Conservation (phyloP, 2,113 vertebrate genomes). For the Dicrurus megarhynchus region DNA sequence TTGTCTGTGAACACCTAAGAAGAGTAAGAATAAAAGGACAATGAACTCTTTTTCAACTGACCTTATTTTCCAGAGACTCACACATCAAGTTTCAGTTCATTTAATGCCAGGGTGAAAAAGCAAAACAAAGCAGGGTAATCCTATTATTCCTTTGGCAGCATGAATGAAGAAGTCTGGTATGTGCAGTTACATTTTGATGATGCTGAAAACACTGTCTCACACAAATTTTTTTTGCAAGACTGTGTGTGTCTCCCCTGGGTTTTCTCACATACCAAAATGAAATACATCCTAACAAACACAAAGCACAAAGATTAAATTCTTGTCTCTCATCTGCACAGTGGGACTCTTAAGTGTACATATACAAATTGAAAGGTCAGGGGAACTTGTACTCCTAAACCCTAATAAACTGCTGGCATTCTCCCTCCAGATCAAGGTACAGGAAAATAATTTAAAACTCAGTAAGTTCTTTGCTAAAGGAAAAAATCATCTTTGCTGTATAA, state of each 20-base stretch:
- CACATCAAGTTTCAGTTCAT: conserved; percentile 46
- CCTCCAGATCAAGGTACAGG: not conserved
- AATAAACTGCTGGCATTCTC: not conserved
- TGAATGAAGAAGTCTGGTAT: conserved; percentile 43
- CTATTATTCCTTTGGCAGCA: conserved; percentile 57
- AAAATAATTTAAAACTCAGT: not conserved
- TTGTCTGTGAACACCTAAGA: conserved; percentile 61
- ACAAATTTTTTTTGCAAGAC: not conserved
- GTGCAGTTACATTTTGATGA: not conserved
- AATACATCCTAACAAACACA: not conserved
- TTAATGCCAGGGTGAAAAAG: conserved; percentile 22
- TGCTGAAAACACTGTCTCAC: conserved; percentile 3
- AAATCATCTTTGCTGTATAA: not conserved
- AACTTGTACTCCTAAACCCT: not conserved
- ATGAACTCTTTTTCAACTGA: conserved; percentile 35
- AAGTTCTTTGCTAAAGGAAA: conserved; percentile 3
- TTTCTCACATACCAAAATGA: not conserved
- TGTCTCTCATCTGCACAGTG: not conserved
- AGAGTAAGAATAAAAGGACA: conserved; percentile 40
- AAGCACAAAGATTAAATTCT: not conserved
- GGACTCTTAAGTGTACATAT: not conserved
- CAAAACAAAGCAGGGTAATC: conserved; percentile 53
- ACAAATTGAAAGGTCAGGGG: not conserved
- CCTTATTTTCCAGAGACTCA: conserved; percentile 43
- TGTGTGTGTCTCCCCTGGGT: not conserved